These are phyloP conservation scores for Carcinoscorpius rotundicauda DNA, from an alignment of 1,140 invertebrate species.

Conservation along the genomic window DNA sequence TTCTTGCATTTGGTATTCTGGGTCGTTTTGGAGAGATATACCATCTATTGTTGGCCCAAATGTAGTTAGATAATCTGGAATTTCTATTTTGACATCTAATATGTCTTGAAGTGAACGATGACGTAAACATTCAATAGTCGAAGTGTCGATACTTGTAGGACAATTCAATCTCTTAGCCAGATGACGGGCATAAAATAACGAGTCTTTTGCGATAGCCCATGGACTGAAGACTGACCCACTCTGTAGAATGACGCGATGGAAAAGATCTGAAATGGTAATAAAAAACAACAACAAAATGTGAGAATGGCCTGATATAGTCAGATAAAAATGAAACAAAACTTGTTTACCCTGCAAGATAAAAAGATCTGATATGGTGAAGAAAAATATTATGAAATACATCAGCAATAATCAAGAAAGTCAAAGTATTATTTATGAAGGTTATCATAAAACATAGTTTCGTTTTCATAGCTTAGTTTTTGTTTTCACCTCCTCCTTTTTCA, in stretches of 20 bases:
- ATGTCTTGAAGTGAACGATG: constrained; percentile 48
- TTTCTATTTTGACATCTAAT: constrained; percentile 45
- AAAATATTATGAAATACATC: no score
- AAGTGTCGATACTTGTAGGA: constrained; percentile 27
- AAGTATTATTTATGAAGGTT: no score
- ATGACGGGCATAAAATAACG: constrained; percentile 30
- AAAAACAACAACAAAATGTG: no score
- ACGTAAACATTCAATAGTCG: constrained; percentile 31
- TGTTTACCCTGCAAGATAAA: no score
- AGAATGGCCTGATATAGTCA: no score
- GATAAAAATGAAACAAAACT: no score
- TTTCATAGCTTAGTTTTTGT: no score
- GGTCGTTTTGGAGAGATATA: constrained; percentile 31
- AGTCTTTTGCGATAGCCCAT: constrained; percentile 27
- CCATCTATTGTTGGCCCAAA: constrained; percentile 82
- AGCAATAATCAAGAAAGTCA: no score
- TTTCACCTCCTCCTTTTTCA: no score
- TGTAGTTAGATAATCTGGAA: constrained; percentile 70
- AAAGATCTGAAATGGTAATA: constrained; percentile 22
- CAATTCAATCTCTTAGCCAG: constrained; percentile 78
- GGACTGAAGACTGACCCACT: constrained; percentile 29
- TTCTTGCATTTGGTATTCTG: constrained; percentile 30
- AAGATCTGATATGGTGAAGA: no score
- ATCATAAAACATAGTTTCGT: no score
- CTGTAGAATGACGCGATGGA: constrained; percentile 30